Percentiles rank a stretch among this genome's conserved stretches.
Evolutionary conservation across 2,888 invertebrate genomes (phyloP).

Genomic region (Lithophane leautieri): DNA sequence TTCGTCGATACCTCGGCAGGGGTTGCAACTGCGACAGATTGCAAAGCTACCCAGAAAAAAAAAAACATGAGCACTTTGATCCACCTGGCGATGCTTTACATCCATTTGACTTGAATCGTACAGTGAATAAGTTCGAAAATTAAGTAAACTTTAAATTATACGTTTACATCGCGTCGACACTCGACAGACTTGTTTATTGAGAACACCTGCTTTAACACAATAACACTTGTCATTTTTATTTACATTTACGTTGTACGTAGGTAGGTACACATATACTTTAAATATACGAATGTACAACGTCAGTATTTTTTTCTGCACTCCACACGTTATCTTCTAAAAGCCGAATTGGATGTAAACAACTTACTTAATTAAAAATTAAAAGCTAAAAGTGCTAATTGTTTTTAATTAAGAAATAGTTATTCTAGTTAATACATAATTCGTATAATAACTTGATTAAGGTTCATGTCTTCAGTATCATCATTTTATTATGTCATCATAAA

Average conservation of each 20-base stretch:
- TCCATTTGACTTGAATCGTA: constrained; percentile 41
- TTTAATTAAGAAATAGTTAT: neutral
- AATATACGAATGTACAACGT: constrained; percentile 30
- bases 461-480: neutral
- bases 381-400: too few species aligned
- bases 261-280: constrained; percentile 20
- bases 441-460: too few species aligned
- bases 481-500: neutral
- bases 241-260: constrained; percentile 45
- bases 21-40: constrained; percentile 69
- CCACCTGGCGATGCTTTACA: constrained; percentile 78
- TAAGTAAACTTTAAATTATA: constrained; percentile 24
- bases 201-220: constrained; percentile 58
- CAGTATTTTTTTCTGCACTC: constrained; percentile 26
- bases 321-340: constrained; percentile 19
- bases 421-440: neutral
- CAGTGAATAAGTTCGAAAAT: constrained; percentile 40
- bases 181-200: constrained; percentile 48
- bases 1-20: constrained; percentile 73
- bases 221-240: constrained; percentile 52
- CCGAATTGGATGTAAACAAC: constrained; percentile 18
- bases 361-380: neutral
- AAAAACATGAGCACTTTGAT: constrained; percentile 68
- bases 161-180: constrained; percentile 29
- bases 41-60: constrained; percentile 41